phyloP scores from a whole-genome alignment of 2,797 vertebrate species.

The Sebastes hubbsi region DNA sequence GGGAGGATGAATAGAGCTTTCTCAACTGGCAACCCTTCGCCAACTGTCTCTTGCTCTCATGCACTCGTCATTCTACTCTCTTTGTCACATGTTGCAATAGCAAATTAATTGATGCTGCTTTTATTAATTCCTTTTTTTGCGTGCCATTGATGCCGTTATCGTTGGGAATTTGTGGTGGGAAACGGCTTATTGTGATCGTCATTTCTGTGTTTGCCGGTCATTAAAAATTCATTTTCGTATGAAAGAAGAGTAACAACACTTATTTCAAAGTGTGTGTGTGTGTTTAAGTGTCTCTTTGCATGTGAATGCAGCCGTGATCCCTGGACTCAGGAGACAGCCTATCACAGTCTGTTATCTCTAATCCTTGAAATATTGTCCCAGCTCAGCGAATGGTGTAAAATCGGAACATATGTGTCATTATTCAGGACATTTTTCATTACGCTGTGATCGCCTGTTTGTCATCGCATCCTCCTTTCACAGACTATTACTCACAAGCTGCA shows the following conservation, averaged over 20 bases:
- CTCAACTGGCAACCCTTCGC: conserved; percentile 63
- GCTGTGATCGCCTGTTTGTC: conserved; percentile 14
- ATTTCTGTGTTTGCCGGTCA: conserved; percentile 27
- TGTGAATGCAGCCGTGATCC: conserved; percentile 88
- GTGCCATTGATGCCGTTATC: conserved; percentile 4
- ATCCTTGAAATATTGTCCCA: conserved; percentile 74
- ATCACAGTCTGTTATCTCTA: conserved; percentile 68
- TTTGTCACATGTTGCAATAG: conserved; percentile 73
- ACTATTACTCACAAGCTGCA: conserved; percentile 2
- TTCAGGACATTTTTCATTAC: conserved; percentile 79
- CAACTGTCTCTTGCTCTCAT: conserved; percentile 74
- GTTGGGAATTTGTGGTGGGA: conserved; percentile 10
- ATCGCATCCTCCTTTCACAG: conserved; percentile 23
- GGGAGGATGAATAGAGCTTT: conserved; percentile 67
- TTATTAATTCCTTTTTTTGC: conserved; percentile 66
- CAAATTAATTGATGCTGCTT: conserved; percentile 72
- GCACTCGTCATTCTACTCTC: conserved; percentile 52
- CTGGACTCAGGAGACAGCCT: conserved; percentile 53
- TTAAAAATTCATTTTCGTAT: conserved; percentile 63
- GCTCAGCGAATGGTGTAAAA: conserved; percentile 70
- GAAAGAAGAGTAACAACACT: conserved; percentile 38
- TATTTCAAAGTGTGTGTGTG: conserved; percentile 12
- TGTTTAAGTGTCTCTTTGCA: conserved; percentile 79
- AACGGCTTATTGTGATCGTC: background rate
- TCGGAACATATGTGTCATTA: conserved; percentile 80